Evolutionary conservation across 2,888 invertebrate species (phyloP), one percentile per base, ranked within the genome.

Genomic region (Noctuana brunneofusca): DNA sequence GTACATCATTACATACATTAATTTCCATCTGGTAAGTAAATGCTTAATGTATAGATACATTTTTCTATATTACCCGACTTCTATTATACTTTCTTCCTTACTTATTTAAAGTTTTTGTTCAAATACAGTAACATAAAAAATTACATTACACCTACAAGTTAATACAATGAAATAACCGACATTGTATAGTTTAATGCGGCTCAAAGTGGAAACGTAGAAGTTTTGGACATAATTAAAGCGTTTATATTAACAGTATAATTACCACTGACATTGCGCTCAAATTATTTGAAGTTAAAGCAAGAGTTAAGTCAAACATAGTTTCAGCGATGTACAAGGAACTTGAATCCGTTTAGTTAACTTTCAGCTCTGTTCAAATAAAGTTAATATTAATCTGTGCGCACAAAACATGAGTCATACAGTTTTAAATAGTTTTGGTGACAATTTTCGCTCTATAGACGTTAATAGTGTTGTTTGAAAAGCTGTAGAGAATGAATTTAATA

Each of bases 271-370:
- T 38, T 41, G 48, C 22, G 35, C 4, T 32, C 32, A 32, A 56
- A 56, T 56, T 48, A 46, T 27, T 41, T 24, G 43, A 60, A 16
- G 18, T 58, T 16, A 24, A 43, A 60, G 27, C 32, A 22, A 16
- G 35, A 48, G 38, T 18, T n/a, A 62, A 55, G 54, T 55, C 60
- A 38, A 62, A 62, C 60, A 62, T 49, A 55, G 38, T 38, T 46
- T 55, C 22, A 55, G 38, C 60, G 46, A 16, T 55, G 22, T 53
- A 46, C 60, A 55, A 38, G 54, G 30, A 62, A 55, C 48, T 62
- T 38, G 49, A 49, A 55, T 55, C 55, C 60, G 49, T 62, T 62
- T 62, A 62, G 46, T 48, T 46, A 53, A 60, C 35, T 60, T 60
- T 9, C 16, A 46, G 55, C 49, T 16, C 24, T 62, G 38, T 62